Evolutionary conservation across 2,888 invertebrate species (phyloP), one percentile per base, ranked within the genome.

Genomic region (Synanthedon myopaeformis): DNA sequence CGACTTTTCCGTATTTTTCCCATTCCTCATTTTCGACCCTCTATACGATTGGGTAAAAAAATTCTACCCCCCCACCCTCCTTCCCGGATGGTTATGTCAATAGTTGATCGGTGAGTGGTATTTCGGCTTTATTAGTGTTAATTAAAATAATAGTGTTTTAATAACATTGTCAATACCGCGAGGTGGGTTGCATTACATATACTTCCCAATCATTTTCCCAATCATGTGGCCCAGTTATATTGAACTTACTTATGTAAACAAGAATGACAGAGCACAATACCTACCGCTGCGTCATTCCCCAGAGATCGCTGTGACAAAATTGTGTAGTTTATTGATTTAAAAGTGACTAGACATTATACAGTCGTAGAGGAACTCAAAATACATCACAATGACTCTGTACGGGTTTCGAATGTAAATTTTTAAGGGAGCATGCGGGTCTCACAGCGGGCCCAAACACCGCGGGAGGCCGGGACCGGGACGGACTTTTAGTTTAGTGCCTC

Each of bases 331-430:
- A 76, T 78, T 76, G 71, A 76, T 74, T 74, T 65, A 54, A 59
- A 68, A 67, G 64, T 71, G 72, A 71, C 70, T 70, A 68, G 68
- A 71, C 71, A 67, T 66, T 72, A 73, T 69, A 65, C 66, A 67
- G 67, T 61, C 60, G 59, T 55, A 58, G 58, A 60, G 61, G 57
- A 58, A 56, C 62, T 62, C 61, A 57, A 54, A 59, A 51, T 53
- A 60, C 65, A 65, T 65, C 60, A 70, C 64, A 72, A 70, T 69
- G 71, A 70, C 69, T 70, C 70, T 73, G 72, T 72, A 70, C 64
- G 65, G 63, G 69, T 72, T 69, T 64, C 70, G 70, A 80, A 82
- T 83, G 76, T 83, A 84, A 85, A 83, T 81, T 80, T 75, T 49
- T 50, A 50, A 51, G 64, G 68, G 67, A 65, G 66, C 65, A 75